Conservation (phyloP, 2,113 vertebrate species). For the Hiodon alosoides region DNA sequence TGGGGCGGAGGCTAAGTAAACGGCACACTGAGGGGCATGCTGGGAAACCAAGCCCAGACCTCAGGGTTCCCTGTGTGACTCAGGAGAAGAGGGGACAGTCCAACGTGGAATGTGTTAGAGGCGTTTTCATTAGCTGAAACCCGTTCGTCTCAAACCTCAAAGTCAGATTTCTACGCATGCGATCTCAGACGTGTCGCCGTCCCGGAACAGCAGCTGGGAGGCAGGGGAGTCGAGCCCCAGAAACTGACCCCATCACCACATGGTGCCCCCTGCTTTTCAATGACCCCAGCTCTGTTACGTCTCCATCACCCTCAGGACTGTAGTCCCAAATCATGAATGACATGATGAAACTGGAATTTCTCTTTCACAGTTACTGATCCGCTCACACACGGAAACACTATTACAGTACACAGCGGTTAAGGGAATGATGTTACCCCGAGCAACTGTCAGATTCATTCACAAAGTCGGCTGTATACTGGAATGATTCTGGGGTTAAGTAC, state of each 20-base stretch:
- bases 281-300: neutral
- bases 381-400: too few relatives aligned
- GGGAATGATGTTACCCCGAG: neutral
- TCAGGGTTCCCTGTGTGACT: too few relatives aligned
- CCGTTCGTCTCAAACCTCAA: too few relatives aligned
- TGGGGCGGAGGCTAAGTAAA: neutral
- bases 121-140: too few relatives aligned
- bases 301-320: neutral
- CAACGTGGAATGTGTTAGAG: too few relatives aligned
- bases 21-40: neutral
- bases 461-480: neutral
- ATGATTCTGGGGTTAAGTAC: neutral
- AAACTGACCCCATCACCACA: constrained; percentile 9
- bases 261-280: neutral
- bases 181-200: neutral
- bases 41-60: too few relatives aligned
- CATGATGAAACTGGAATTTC: neutral
- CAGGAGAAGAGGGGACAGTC: neutral
- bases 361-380: neutral
- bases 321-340: neutral
- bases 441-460: neutral
- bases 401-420: too few relatives aligned
- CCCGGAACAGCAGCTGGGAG: constrained; percentile 6
- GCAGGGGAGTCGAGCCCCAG: constrained; percentile 5
- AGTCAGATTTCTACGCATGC: neutral